Conservation (phyloP, 2,888 invertebrate species). For the Melanchra persicariae region DNA sequence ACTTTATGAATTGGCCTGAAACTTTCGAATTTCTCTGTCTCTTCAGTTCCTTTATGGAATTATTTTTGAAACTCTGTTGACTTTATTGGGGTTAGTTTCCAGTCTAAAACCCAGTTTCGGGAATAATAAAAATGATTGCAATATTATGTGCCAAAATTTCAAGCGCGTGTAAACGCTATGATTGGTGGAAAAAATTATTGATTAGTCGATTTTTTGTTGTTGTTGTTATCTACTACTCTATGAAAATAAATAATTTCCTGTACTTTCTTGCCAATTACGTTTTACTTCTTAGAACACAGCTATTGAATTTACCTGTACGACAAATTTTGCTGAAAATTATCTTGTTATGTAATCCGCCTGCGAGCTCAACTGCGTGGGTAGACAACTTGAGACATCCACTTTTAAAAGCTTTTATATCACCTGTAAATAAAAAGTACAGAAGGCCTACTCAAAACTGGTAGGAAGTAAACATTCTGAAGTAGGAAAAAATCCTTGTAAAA, state of each 20-base stretch:
- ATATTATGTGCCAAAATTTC: no score
- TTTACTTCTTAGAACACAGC: neutral
- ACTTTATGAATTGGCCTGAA: no score
- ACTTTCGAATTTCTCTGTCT: no score
- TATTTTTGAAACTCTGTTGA: no score
- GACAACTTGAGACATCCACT: conserved; percentile 26
- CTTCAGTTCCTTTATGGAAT: no score
- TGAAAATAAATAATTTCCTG: neutral
- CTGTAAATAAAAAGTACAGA: conserved; percentile 16
- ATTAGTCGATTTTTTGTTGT: no score
- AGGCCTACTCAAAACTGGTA: neutral
- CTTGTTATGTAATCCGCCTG: conserved; percentile 19
- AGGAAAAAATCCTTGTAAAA: neutral
- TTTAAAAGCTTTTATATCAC: conserved; percentile 8
- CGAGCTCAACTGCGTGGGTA: conserved; percentile 18
- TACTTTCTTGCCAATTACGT: neutral
- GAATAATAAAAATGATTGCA: no score
- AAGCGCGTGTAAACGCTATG: no score
- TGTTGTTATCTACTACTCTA: no score
- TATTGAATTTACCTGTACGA: conserved; percentile 1
- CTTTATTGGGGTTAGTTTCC: no score
- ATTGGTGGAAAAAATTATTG: no score
- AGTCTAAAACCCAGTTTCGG: no score
- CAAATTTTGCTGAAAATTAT: conserved; percentile 18
- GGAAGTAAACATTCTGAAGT: neutral